Evolutionary conservation across 2,888 invertebrate species (phyloP).

Genomic region (Mesorhabditis spiculigera): DNA sequence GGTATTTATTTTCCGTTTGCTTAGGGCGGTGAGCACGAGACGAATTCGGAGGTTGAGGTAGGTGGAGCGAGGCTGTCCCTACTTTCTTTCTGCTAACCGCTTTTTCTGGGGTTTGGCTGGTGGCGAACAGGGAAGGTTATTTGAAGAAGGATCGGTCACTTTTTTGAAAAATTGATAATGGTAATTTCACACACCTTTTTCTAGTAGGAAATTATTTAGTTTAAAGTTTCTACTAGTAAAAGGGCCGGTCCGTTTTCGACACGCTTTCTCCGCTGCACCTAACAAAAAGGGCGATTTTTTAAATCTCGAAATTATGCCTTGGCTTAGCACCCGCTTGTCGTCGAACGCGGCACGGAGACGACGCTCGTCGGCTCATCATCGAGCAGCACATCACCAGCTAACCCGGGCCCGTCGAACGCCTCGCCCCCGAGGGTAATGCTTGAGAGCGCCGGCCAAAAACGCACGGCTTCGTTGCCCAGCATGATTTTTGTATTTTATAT

Average conservation of each 20-base stretch:
- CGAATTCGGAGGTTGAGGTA: constrained; percentile 7
- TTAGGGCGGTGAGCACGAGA: background rate
- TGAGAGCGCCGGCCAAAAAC: too few species aligned
- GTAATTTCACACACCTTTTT: too few species aligned
- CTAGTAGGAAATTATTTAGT: too few species aligned
- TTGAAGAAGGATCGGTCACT: background rate
- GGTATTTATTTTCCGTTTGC: background rate
- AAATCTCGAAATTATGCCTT: background rate
- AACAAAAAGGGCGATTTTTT: background rate
- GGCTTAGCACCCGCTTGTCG: constrained; percentile 5
- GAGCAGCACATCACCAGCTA: background rate
- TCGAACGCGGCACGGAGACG: background rate
- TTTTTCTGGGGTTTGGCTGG: background rate
- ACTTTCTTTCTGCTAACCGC: background rate
- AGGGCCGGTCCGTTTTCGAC: background rate
- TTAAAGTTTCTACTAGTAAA: too few species aligned
- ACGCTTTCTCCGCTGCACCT: background rate
- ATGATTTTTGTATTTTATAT: background rate
- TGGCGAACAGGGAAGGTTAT: background rate
- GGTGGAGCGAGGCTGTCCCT: background rate
- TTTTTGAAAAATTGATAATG: too few species aligned
- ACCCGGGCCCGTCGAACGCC: background rate
- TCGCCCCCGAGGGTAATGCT: background rate
- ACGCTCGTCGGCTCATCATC: background rate
- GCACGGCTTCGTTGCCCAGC: background rate